Base-by-base conservation (phyloP, 1,140 invertebrate species). In the Apis florea region DNA sequence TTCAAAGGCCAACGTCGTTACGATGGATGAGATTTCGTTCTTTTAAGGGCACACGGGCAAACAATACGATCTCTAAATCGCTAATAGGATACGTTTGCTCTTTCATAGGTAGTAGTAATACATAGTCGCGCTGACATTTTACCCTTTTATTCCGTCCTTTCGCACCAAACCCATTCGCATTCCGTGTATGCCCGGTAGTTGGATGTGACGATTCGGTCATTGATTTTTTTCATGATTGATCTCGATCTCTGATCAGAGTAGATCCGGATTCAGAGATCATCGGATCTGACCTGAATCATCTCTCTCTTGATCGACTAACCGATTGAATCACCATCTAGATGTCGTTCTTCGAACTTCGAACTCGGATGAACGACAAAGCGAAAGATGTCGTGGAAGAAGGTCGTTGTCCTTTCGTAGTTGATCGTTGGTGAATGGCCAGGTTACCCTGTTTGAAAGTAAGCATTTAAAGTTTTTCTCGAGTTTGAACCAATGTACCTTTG, bases 21-120 rank as follows among this genome's bases (percentile, higher is more conserved):
- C 90, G 91, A 92, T 76, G 71, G 77, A 85, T 83, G 72, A 63
- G 81, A 88, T 83, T 67, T 85, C 75, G 77, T 74, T 86, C 73
- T 74, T 88, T 88, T 88, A 88, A 88, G 87, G 86, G 87, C 84
- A 87, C 82, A 64, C 84, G 63, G 11, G 54, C 68, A 73, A 89
- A 88, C 87, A 88, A 89, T 85, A 82, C 84, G 90, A 92, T 92
- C 91, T 92, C 79, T 90, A 89, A 90, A 91, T 90, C 88, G 91
- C 88, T 90, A 91, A 92, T 90, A 89, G 89, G 90, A 92, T 92
- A 88, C 90, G 88, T 90, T 90, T 86, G 87, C 87, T 90, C 87
- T 88, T 85, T 91, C 71, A 76, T 87, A 75, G 85, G 78, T 80
- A 76, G 79, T 8, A 75, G 31, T 40, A 40, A 40, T 40, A 56